Evolutionary conservation across 2,113 vertebrate species (phyloP), one percentile per base, ranked within the genome.

Genomic region (Pogona vitticeps): DNA sequence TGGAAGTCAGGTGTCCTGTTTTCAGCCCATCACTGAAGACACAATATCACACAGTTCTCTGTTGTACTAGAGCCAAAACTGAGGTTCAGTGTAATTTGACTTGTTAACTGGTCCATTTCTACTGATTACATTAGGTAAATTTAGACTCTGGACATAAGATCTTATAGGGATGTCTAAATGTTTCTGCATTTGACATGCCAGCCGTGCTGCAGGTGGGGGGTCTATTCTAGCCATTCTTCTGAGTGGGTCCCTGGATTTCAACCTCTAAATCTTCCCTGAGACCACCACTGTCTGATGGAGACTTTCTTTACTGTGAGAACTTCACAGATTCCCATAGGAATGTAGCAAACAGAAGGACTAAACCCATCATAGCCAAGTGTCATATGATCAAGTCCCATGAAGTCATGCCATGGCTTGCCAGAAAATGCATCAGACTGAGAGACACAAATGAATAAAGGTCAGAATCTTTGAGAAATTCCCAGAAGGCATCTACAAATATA

Each of bases 331-430:
- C 73, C 63, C 73, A 76, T 61, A 84, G 21, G 58, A 59, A 46
- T 40, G 40, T 73, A 59, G 36, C 36, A 82, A 36, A 71, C 46
- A 33, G 65, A 76, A 67, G 20, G 73, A 58, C n/a, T 83, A 68
- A 76, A 18, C 40, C 59, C 40, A 23, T 65, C 42, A 52, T 28
- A 84, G 31, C 28, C 63, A 67, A n/a, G 31, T 67, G 38, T 84
- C 83, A 84, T 63, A 33, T 76, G 59, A 84, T 84, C 83, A 84
- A 38, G 38, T 84, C 61, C 83, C 73, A 76, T 84, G 83, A 84
- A 52, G 73, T 84, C 73, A 84, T 84, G 40, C 12, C 12, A 46
- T 20, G 6, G 20, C n/a, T 76, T 84, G 83, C 58, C 83, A 84
- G 72, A 28, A 84, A 84, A 84, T n/a, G 72, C 40, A 84, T 63